phyloP scores from a whole-genome alignment of 2,888 invertebrate species.

The Pollenia amentaria region DNA sequence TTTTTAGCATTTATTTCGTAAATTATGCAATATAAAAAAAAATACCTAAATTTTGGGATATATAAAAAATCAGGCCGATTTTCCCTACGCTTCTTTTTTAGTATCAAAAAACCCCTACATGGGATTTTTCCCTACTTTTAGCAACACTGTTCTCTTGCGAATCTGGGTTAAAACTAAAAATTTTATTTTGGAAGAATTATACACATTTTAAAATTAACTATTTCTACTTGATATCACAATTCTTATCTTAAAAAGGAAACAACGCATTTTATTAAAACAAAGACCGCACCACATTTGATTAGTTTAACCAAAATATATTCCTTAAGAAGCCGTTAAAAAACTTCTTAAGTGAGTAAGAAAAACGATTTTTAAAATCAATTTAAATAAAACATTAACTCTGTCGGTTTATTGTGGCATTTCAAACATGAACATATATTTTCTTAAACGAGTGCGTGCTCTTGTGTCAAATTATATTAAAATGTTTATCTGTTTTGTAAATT shows the following conservation, averaged over 20 bases:
- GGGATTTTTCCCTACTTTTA: too few species aligned
- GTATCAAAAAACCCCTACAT: too few species aligned
- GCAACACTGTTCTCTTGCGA: too few species aligned
- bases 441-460: neutral
- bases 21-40: too few species aligned
- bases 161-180: too few species aligned
- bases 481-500: constrained; percentile 41
- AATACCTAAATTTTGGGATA: too few species aligned
- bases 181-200: too few species aligned
- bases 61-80: too few species aligned
- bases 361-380: constrained; percentile 8
- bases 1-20: too few species aligned
- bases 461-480: constrained; percentile 33
- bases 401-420: constrained; percentile 13
- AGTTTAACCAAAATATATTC: neutral
- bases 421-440: neutral
- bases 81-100: too few species aligned
- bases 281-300: neutral
- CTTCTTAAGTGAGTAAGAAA: neutral
- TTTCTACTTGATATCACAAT: neutral
- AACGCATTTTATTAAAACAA: neutral
- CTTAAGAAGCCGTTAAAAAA: neutral
- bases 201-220: too few species aligned
- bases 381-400: constrained; percentile 18
- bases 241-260: neutral